Evolutionary conservation across 2,888 invertebrate species (phyloP), one percentile per base, ranked within the genome.

Genomic region (Dynastes grantii): DNA sequence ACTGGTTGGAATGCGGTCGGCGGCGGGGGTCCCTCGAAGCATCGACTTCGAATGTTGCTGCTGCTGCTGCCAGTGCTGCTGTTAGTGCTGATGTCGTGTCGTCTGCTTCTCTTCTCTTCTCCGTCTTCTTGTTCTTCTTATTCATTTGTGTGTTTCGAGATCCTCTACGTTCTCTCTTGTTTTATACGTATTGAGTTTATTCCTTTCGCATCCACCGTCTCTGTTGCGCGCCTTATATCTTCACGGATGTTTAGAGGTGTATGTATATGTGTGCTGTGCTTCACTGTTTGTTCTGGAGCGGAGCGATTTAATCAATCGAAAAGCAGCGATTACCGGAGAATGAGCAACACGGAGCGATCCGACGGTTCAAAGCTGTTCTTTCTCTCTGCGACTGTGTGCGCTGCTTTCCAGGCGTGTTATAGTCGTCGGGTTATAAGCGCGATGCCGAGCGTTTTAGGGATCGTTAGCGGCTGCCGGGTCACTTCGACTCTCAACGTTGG

Each of bases 1-100:
- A 86, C 88, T 87, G 88, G 86, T 87, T 86, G 88, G 88, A 88
- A 88, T 88, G 90, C 89, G 89, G 87, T 88, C 89, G 89, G 89
- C 89, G 89, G 89, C 88, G 89, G 89, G 89, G 90, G 90, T 90
- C 88, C 88, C 67, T 45, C 45, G 9, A 61, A 64, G 55, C 68
- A 87, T 88, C 88, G 88, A 88, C 88, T 88, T 88, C 88, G 89
- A 89, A 88, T 88, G 77, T 77, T 77, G 84, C 84, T 84, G 84
- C 84, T 85, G 84, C 84, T 85, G 89, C 32, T 90, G 87, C 90
- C 90, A 84, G 84, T 85, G 84, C 84, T 85, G 84, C 84, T 85
- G 55, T 16, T 58, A 16, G 55, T 58, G 55, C 55, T 58, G 55
- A 58, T 86, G 86, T 87, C 85, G 85, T 86, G 85, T 85, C 84